Percentiles rank a stretch among this genome's conserved stretches.
phyloP scores from a whole-genome alignment of 2,113 vertebrate genomes.

The Hippoglossus stenolepis region DNA sequence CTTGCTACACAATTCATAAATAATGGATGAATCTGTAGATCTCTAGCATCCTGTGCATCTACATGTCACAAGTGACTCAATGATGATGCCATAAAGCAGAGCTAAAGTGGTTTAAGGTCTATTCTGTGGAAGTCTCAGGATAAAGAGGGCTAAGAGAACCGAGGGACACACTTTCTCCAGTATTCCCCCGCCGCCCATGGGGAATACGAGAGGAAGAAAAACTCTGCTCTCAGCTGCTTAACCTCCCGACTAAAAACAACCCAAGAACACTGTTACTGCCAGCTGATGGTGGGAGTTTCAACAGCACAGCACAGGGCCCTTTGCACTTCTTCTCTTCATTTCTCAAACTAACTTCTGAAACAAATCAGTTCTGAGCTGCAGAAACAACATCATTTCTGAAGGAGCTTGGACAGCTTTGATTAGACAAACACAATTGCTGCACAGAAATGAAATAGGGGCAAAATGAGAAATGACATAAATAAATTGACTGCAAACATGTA shows the following conservation, averaged over 20 bases:
- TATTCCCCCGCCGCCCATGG: constrained; percentile 61
- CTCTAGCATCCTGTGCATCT: constrained; percentile 70
- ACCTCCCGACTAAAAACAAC: constrained; percentile 69
- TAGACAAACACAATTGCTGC: no score
- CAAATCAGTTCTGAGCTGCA: no score
- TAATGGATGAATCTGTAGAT: constrained; percentile 78
- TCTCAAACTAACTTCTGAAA: no score
- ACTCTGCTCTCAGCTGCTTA: constrained; percentile 73
- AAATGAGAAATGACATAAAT: no score
- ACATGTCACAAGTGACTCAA: constrained; percentile 80
- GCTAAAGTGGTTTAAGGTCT: constrained; percentile 77
- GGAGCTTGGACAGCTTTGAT: no score
- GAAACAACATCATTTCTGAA: no score
- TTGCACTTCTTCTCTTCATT: background rate
- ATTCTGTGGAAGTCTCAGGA: constrained; percentile 77
- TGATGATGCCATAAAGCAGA: constrained; percentile 79
- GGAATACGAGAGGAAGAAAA: constrained; percentile 71
- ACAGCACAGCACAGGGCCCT: background rate
- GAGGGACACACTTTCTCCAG: constrained; percentile 65
- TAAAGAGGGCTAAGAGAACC: constrained; percentile 79
- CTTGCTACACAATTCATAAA: constrained; percentile 74
- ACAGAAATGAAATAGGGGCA: no score
- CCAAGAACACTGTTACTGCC: constrained; percentile 49
- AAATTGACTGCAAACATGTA: no score
- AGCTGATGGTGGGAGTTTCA: constrained; percentile 52